Percentiles rank a stretch among this genome's conserved stretches.
Conservation (phyloP, 2,113 vertebrate genomes). For the Halichoerus grypus region DNA sequence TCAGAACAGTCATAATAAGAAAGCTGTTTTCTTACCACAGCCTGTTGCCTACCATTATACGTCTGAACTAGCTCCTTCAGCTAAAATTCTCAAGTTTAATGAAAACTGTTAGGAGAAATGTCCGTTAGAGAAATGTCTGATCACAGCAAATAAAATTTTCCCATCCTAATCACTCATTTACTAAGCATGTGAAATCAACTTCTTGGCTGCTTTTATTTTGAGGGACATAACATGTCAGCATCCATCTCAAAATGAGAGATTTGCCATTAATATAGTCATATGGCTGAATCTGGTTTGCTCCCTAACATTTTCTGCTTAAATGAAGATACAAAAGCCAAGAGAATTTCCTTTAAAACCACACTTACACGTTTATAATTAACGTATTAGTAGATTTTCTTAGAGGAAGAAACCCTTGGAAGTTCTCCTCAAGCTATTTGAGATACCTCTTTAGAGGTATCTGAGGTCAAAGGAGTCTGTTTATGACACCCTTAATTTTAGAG, state of each 20-base stretch:
- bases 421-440: not conserved
- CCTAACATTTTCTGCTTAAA: not conserved
- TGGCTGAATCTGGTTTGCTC: not conserved
- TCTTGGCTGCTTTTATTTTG: conserved; percentile 36
- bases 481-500: not conserved
- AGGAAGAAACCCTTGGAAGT: conserved; percentile 31
- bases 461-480: not conserved
- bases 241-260: conserved; percentile 18
- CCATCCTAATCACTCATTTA: not conserved
- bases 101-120: conserved; percentile 30
- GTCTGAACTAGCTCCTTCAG: not conserved
- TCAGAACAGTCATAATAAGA: accelerated
- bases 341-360: not conserved
- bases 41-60: not conserved
- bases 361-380: conserved; percentile 30
- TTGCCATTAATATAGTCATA: not conserved
- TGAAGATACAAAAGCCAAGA: not conserved
- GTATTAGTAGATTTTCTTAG: not conserved
- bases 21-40: not conserved
- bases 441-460: not conserved
- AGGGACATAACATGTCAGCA: not conserved
- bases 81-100: not conserved
- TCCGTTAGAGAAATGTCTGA: not conserved
- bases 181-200: conserved; percentile 16
- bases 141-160: not conserved